Evolutionary conservation across 2,797 vertebrate species (phyloP).

Genomic region (Molossus alvarezi): DNA sequence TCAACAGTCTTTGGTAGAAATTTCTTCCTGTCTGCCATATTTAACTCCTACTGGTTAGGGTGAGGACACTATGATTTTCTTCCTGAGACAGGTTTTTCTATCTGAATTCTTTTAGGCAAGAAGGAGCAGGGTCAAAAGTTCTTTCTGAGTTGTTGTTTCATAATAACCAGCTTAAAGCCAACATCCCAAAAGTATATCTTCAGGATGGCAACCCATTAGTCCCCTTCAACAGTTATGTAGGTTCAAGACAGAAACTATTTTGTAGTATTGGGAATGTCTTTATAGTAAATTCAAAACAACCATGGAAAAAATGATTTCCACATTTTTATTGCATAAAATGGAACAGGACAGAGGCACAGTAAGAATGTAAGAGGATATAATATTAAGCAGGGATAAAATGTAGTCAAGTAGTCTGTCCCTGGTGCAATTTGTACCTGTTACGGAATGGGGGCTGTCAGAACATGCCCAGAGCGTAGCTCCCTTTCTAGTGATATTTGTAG

Average conservation of each 20-base stretch:
- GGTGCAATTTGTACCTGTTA: background rate
- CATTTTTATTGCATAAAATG: background rate
- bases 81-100: background rate
- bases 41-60: background rate
- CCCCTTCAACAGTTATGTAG: background rate
- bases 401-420: background rate
- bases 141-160: background rate
- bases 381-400: background rate
- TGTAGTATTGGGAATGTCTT: background rate
- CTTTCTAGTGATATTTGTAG: background rate
- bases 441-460: background rate
- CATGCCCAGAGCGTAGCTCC: background rate
- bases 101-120: background rate
- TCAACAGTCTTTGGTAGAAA: background rate
- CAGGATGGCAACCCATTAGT: too few species aligned
- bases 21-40: background rate
- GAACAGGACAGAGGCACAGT: background rate
- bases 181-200: too few species aligned
- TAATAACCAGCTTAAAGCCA: background rate
- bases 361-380: background rate
- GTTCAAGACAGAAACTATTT: background rate
- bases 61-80: background rate
- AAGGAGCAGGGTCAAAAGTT: background rate
- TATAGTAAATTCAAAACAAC: background rate
- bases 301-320: background rate